Evolutionary conservation across 1,140 invertebrate species (phyloP).

Genomic region (Aethina tumida): DNA sequence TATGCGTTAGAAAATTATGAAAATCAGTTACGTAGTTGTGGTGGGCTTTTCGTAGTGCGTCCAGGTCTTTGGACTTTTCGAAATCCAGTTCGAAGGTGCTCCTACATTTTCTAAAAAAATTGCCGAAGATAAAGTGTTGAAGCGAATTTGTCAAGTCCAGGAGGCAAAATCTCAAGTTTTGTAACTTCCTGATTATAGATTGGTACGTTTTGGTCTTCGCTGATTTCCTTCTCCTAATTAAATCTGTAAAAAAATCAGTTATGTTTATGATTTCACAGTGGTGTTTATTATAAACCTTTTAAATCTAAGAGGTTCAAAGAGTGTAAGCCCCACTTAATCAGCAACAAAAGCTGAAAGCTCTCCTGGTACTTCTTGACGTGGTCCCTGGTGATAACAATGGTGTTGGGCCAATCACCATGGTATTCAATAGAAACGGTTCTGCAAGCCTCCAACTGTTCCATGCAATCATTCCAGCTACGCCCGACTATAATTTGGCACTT

Average conservation of each 20-base stretch:
- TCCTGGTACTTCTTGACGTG: constrained; percentile 47
- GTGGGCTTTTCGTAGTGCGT: no score
- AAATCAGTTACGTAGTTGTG: no score
- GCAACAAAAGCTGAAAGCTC: constrained; percentile 51
- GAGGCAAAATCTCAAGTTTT: constrained; percentile 49
- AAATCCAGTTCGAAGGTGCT: constrained; percentile 27
- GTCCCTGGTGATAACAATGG: constrained; percentile 42
- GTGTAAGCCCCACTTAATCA: constrained; percentile 52
- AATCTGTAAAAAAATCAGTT: constrained; percentile 14
- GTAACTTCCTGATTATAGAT: constrained; percentile 37
- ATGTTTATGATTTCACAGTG: neutral
- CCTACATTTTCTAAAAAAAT: constrained; percentile 37
- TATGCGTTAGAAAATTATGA: no score
- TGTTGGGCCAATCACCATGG: constrained; percentile 44
- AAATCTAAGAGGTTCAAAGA: constrained; percentile 48
- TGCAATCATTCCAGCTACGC: constrained; percentile 13
- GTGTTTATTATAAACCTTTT: constrained; percentile 31
- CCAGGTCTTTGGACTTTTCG: constrained; percentile 28
- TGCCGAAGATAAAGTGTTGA: constrained; percentile 53
- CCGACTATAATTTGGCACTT: constrained; percentile 25
- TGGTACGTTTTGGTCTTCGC: constrained; percentile 7
- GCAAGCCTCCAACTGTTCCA: constrained; percentile 37
- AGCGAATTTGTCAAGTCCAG: constrained; percentile 50
- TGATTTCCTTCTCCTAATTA: constrained; percentile 14
- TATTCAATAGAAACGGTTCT: constrained; percentile 44